phyloP scores from a whole-genome alignment of 2,888 invertebrate species.

The Apeira syringaria region DNA sequence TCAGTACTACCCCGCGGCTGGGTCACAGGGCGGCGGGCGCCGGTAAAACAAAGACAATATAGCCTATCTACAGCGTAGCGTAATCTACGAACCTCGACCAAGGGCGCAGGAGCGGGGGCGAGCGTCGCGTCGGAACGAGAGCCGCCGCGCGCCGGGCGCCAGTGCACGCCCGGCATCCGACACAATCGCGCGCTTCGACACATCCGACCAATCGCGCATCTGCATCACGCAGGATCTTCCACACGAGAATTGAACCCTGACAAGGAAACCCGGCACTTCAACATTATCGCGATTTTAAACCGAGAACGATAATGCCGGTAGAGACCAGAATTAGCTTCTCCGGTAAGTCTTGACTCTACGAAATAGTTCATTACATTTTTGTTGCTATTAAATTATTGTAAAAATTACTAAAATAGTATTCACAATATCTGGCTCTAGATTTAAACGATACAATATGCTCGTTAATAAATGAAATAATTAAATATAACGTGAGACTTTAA shows the following conservation, averaged over 20 bases:
- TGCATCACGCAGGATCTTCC: slow-evolving; percentile 49
- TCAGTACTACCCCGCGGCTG: slow-evolving; percentile 23
- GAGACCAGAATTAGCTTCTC: slow-evolving; percentile 80
- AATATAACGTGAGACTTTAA: slow-evolving; percentile 5
- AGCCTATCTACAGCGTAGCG: slow-evolving; percentile 22
- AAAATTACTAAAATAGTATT: slow-evolving; percentile 8
- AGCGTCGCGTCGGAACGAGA: slow-evolving; percentile 26
- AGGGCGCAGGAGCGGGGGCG: slow-evolving; percentile 52
- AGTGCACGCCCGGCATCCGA: slow-evolving; percentile 68
- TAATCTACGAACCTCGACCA: slow-evolving; percentile 22
- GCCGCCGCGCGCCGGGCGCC: slow-evolving; percentile 40
- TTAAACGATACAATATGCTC: slow-evolving; percentile 6
- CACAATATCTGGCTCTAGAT: no score
- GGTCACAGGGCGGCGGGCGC: slow-evolving; percentile 43
- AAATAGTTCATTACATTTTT: not conserved
- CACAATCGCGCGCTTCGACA: slow-evolving; percentile 56
- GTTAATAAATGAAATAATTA: slow-evolving; percentile 4
- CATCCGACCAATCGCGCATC: slow-evolving; percentile 43
- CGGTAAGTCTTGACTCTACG: slow-evolving; percentile 54
- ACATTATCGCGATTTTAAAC: slow-evolving; percentile 21
- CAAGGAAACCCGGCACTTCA: slow-evolving; percentile 30
- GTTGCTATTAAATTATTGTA: slow-evolving; percentile 3
- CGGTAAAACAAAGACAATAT: slow-evolving; percentile 33
- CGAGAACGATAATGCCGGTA: slow-evolving; percentile 66
- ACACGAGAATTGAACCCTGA: slow-evolving; percentile 28